A percentile compares a stretch with the other conserved stretches of the same genome.
Evolutionary conservation across 2,113 vertebrate species (phyloP).

Genomic region (Podarcis muralis): DNA sequence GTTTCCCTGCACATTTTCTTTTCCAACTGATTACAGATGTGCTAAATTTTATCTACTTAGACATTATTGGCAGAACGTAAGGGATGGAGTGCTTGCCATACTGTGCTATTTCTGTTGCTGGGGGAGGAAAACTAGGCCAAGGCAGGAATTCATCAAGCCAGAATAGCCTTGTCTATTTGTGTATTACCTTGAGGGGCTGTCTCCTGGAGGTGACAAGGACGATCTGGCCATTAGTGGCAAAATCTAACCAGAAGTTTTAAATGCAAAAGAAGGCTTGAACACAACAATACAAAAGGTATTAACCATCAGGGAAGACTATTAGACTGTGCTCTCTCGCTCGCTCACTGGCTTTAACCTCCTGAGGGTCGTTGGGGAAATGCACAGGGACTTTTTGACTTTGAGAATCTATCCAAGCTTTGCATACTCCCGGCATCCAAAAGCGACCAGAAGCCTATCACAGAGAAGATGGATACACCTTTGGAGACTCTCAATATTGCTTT

Average conservation of each 20-base stretch:
- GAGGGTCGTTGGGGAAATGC: background rate
- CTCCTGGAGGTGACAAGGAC: conserved; percentile 9
- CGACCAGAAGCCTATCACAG: background rate
- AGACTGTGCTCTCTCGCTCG: background rate
- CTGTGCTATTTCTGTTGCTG: background rate
- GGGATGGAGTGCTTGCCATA: background rate
- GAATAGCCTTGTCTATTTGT: background rate
- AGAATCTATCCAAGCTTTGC: conserved; percentile 11
- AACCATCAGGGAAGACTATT: conserved; percentile 9
- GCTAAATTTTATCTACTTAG: background rate
- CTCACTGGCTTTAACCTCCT: conserved; percentile 8
- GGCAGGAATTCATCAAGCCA: background rate
- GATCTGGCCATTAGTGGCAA: background rate
- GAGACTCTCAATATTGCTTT: background rate
- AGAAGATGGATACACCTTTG: conserved; percentile 35
- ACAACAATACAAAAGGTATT: background rate
- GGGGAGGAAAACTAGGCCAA: background rate
- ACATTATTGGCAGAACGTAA: background rate
- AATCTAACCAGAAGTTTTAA: background rate
- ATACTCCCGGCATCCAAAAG: background rate
- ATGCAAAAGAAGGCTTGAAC: fast-evolving
- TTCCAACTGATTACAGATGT: background rate
- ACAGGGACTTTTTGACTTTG: conserved; percentile 43
- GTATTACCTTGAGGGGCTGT: background rate
- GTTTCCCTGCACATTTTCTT: background rate